phyloP scores from a whole-genome alignment of 30 jellyfish, hydroid and myxozoan species.

The Aurelia aurita region DNA sequence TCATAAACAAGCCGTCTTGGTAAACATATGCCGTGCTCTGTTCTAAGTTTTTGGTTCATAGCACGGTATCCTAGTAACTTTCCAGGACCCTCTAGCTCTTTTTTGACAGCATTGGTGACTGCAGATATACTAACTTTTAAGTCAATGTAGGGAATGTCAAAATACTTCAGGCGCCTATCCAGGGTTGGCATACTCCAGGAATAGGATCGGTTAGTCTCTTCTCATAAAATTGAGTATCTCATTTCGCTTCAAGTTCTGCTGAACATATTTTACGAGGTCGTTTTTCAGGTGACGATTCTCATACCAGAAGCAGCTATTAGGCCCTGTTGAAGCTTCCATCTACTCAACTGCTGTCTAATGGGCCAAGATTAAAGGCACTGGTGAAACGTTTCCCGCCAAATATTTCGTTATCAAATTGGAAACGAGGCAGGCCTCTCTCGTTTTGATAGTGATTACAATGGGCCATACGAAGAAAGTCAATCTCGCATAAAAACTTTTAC shows the following conservation, averaged over 20 bases:
- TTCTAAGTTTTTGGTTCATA: constrained; percentile 18
- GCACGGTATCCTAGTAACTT: not conserved
- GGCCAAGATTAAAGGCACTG: no score
- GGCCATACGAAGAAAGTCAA: no score
- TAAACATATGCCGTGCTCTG: constrained; percentile 14
- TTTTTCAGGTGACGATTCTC: not conserved
- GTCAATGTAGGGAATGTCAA: not conserved
- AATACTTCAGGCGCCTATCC: not conserved
- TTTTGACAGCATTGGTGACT: no score
- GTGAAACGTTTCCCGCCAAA: not conserved
- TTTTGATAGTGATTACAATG: no score
- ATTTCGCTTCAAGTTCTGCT: not conserved
- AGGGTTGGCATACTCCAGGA: constrained; percentile 1
- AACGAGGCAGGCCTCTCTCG: no score
- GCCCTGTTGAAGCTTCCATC: not conserved
- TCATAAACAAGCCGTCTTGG: constrained; percentile 16
- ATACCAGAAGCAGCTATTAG: not conserved
- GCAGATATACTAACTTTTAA: no score
- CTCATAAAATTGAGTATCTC: not conserved
- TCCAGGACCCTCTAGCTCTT: no score
- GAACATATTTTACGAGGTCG: not conserved
- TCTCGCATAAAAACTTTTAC: no score
- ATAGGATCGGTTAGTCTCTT: not conserved
- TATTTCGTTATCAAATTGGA: no score
- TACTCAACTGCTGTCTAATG: no score